A percentile compares a stretch with the other conserved stretches of the same genome.
phyloP scores from a whole-genome alignment of 2,888 invertebrate genomes.

The Carabus problematicus region DNA sequence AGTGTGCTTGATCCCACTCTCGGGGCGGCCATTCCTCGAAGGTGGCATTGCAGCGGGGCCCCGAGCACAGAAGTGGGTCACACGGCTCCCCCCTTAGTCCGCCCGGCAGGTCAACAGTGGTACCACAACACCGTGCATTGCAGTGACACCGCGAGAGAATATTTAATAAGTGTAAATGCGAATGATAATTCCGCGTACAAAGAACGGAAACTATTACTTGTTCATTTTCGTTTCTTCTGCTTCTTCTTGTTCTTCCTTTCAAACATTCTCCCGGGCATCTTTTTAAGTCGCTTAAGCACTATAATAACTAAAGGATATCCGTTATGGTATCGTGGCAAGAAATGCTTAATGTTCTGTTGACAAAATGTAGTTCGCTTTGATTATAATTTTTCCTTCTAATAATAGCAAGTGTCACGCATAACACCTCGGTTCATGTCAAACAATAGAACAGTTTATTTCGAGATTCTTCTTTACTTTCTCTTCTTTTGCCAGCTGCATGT shows the following conservation, averaged over 20 bases:
- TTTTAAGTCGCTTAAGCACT: background rate
- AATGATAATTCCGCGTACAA: constrained; percentile 14
- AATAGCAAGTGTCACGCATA: too few relatives aligned
- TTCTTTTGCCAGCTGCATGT: too few relatives aligned
- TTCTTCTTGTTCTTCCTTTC: constrained; percentile 17
- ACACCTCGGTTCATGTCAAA: too few relatives aligned
- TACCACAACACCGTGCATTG: background rate
- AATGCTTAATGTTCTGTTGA: too few relatives aligned
- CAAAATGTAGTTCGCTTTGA: too few relatives aligned
- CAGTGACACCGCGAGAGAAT: constrained; percentile 19
- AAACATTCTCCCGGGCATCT: constrained; percentile 4
- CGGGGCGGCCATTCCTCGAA: constrained; percentile 3
- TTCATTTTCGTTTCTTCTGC: constrained; percentile 26
- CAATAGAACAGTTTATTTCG: too few relatives aligned
- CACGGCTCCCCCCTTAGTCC: background rate
- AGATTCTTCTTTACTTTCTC: too few relatives aligned
- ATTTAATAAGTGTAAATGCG: constrained; percentile 31
- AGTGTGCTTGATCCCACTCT: constrained; percentile 5
- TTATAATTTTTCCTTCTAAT: too few relatives aligned
- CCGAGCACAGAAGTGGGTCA: constrained; percentile 10
- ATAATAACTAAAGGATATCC: too few relatives aligned
- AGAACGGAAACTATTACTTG: constrained; percentile 22
- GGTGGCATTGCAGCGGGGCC: background rate
- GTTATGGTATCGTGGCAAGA: too few relatives aligned
- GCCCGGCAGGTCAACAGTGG: background rate